A percentile compares a stretch with the other conserved stretches of the same genome.
Conservation (phyloP, 2,888 invertebrate genomes). For the Hoplodrina ambigua region DNA sequence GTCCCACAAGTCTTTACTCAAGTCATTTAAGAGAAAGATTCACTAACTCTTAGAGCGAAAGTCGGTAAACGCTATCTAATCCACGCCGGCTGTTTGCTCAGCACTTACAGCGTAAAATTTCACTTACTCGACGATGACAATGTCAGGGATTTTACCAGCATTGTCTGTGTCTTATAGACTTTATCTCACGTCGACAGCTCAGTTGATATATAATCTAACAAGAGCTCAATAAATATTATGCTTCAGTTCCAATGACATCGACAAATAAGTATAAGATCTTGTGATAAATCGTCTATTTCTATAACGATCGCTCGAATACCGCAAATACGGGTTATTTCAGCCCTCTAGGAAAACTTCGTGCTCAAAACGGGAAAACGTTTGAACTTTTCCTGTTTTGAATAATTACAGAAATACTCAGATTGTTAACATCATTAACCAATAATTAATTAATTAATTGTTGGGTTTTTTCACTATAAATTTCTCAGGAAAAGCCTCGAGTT, state of each 20-base stretch:
- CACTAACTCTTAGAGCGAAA: slow-evolving; percentile 41
- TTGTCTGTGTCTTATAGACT: slow-evolving; percentile 29
- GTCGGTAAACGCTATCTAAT: slow-evolving; percentile 48
- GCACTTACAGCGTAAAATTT: slow-evolving; percentile 50
- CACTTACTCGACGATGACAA: slow-evolving; percentile 43
- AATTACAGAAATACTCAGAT: no score
- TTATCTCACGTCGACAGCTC: slow-evolving; percentile 33
- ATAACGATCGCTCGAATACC: not conserved
- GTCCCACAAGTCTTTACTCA: slow-evolving; percentile 27
- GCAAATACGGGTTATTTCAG: no score
- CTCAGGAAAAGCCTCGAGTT: no score
- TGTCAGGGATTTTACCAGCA: slow-evolving; percentile 51
- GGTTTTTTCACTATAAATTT: no score
- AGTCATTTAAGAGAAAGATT: slow-evolving; percentile 47
- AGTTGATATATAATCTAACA: slow-evolving; percentile 31
- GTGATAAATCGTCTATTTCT: no score
- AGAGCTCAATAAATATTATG: slow-evolving; percentile 46
- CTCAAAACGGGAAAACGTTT: no score
- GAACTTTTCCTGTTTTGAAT: no score
- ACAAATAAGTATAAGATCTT: slow-evolving; percentile 25
- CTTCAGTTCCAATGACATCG: slow-evolving; percentile 9
- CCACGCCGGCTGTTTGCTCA: slow-evolving; percentile 39
- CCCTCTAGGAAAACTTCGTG: no score
- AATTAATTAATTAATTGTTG: no score
- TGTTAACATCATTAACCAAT: no score